Evolutionary conservation across 2,797 vertebrate species (phyloP), one percentile per base, ranked within the genome.

Genomic region (Cephalopachus bancanus): DNA sequence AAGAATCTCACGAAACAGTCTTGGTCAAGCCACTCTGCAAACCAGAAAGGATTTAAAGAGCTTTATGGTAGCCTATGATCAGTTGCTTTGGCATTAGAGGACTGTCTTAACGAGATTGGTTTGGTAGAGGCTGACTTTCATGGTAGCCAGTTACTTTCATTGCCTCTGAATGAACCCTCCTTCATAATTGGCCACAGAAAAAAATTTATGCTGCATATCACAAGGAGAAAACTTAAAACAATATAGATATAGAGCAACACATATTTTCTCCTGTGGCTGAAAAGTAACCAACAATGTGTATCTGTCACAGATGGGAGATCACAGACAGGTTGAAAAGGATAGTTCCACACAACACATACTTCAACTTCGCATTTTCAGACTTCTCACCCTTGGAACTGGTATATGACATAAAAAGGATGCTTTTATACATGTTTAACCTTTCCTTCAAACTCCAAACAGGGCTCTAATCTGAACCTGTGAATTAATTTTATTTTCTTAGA

Each of bases 31-130:
- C 15, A 16, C 37, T 67, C 53, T 75, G 69, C 3, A 83, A 81
- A 65, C 49, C 33, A 44, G 7, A 15, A 24, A 1, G 49, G 30
- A 64, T 26, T 7, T n/a, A 33, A 65, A 33, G 60, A n/a, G 8
- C 14, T 53, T 57, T 16, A 0, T 9, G 11, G 74, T 20, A 19
- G 51, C 81, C 30, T 0, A 0, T 4, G 24, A 19, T 15, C 67
- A 74, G 37, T 5, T 69, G 72, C 49, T n/a, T 10, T 11, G 44
- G 19, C 33, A 49, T 33, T 33, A 8, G 79, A n/a, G 53, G 7
- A 2, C 17, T 24, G 10, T 51, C n/a, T 37, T 59, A 12, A 15
- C 15, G 0, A 28, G 44, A 19, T 69, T 19, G 12, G 12, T 14
- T 33, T 33, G n/a, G 5, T 44, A 24, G 67, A 22, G 60, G 7